Conservation (phyloP, 2,888 invertebrate genomes). For the Pyrrhosoma nymphula region DNA sequence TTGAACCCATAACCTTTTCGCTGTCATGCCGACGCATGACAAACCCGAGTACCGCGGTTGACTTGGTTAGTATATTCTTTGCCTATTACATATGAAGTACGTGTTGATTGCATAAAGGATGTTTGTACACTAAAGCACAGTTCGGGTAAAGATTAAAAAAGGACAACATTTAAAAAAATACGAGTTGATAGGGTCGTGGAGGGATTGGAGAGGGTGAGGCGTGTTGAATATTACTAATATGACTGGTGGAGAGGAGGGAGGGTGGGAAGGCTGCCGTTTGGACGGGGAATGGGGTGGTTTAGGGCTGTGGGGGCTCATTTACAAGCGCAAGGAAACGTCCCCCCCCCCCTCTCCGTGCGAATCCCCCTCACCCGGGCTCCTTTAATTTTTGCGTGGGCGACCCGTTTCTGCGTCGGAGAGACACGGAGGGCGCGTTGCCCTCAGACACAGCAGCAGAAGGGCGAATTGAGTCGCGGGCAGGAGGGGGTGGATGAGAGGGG, state of each 20-base stretch:
- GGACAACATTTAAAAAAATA: too few relatives aligned
- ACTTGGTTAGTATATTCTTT: too few relatives aligned
- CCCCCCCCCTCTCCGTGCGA: background rate
- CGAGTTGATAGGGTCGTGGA: too few relatives aligned
- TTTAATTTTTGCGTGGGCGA: slow-evolving; percentile 31
- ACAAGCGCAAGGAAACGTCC: background rate
- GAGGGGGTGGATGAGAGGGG: background rate
- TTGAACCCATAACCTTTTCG: too few relatives aligned
- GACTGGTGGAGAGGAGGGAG: background rate
- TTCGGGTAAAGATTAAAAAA: background rate
- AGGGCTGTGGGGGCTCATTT: background rate
- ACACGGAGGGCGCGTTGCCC: background rate
- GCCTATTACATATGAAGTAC: too few relatives aligned
- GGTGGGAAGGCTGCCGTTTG: background rate
- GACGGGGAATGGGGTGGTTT: background rate
- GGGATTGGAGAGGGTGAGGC: background rate
- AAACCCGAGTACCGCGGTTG: too few relatives aligned
- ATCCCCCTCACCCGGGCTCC: background rate
- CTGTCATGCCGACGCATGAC: too few relatives aligned
- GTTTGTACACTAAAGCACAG: too few relatives aligned
- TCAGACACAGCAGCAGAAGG: background rate
- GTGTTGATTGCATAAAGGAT: too few relatives aligned
- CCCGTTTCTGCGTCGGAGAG: background rate
- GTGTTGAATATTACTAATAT: background rate
- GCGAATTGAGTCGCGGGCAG: background rate